A percentile compares a stretch with the other conserved stretches of the same genome.
Evolutionary conservation across 2,113 vertebrate genomes (phyloP).

Genomic region (Phaethon lepturus): DNA sequence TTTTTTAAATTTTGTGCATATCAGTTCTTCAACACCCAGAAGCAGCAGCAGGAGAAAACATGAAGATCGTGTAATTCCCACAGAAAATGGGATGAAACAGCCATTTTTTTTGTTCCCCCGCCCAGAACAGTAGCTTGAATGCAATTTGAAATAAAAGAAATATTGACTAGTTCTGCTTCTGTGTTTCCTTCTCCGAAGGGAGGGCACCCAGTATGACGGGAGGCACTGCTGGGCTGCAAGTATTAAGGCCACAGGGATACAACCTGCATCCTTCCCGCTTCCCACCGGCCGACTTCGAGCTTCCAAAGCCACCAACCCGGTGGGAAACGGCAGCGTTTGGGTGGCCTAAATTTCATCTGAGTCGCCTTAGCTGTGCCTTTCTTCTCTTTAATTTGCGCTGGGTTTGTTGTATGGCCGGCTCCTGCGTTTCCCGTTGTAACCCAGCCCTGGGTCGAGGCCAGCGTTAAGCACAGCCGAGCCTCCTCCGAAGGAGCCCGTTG

Average conservation of each 20-base stretch:
- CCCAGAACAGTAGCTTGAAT: not conserved
- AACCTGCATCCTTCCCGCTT: not conserved
- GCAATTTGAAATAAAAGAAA: not conserved
- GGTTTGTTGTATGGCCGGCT: not conserved
- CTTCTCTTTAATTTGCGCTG: not conserved
- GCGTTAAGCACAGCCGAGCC: accelerated
- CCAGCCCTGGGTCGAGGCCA: not conserved
- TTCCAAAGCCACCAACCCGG: not conserved
- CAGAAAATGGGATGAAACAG: not conserved
- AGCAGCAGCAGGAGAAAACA: not conserved
- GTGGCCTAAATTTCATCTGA: constrained; percentile 4
- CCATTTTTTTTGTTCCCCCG: accelerated
- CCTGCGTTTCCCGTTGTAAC: not conserved
- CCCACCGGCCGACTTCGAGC: not conserved
- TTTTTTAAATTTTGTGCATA: not conserved
- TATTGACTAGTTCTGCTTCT: not conserved
- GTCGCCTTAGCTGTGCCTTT: constrained; percentile 10
- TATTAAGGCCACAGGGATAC: not conserved
- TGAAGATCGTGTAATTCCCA: not conserved
- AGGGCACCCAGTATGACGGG: not conserved
- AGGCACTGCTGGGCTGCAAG: not conserved
- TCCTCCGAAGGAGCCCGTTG: not conserved
- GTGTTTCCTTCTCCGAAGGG: not conserved
- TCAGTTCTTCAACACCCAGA: not conserved
- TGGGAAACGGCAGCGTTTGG: not conserved